Percentiles rank a stretch among this genome's conserved stretches.
Conservation (phyloP, 2,888 invertebrate genomes). For the Orchesella flavescens region DNA sequence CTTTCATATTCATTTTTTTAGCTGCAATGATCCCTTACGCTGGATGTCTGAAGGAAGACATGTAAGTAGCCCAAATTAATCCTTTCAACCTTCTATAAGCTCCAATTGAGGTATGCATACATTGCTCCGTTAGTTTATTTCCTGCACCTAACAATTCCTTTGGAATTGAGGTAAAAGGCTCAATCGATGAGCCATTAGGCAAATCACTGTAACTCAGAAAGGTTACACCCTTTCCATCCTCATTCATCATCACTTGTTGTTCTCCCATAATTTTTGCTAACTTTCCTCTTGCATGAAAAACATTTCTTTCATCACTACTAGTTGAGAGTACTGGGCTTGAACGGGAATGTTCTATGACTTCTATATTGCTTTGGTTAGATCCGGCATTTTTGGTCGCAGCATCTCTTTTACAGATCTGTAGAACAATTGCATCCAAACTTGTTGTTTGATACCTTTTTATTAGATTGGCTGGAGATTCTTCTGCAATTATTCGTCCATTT, state of each 20-base stretch:
- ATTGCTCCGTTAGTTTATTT: conserved; percentile 22
- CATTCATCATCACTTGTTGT: conserved; percentile 8
- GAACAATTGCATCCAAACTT: conserved; percentile 40
- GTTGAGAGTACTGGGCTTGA: background rate
- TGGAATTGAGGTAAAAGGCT: background rate
- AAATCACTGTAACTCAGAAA: conserved; percentile 20
- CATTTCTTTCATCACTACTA: background rate
- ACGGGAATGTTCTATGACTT: background rate
- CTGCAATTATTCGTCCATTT: conserved; percentile 43
- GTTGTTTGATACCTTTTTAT: conserved; percentile 28
- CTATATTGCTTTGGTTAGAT: background rate
- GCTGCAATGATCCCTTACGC: conserved; percentile 21
- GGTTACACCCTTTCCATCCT: conserved; percentile 10
- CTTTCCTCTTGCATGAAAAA: conserved; percentile 27
- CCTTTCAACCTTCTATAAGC: conserved; percentile 18
- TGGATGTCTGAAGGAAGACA: conserved; percentile 42
- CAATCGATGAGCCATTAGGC: too few species aligned
- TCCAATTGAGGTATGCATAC: conserved; percentile 8
- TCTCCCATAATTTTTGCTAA: conserved; percentile 13
- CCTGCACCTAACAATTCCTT: conserved; percentile 23
- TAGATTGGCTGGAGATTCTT: conserved; percentile 33
- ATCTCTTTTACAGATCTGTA: conserved; percentile 35
- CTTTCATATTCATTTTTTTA: too few species aligned
- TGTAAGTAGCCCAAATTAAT: conserved; percentile 38
- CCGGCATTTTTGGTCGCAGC: background rate